These are phyloP conservation scores for Tetragonula carbonaria DNA, from an alignment of 2,888 invertebrate species.

Conservation along the genomic window DNA sequence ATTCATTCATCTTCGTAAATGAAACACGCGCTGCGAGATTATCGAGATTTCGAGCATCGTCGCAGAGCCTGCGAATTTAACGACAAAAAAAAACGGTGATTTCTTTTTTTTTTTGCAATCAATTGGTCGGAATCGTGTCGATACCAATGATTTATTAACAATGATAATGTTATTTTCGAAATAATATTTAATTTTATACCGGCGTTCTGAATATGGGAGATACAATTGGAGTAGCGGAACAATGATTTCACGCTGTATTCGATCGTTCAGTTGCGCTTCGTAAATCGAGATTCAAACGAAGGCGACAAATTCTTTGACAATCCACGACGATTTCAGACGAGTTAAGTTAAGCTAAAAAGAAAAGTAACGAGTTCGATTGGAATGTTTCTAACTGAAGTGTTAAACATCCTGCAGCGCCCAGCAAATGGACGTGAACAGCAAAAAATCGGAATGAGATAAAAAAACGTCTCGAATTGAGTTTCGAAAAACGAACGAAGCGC, in stretches of 20 bases:
- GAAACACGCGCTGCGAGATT: background rate
- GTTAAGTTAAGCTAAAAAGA: no score
- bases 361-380: no score
- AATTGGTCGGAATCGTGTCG: slow-evolving; percentile 1
- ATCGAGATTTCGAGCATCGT: background rate
- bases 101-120: slow-evolving; percentile 7
- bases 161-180: no score
- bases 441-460: background rate
- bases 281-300: background rate
- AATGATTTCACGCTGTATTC: background rate
- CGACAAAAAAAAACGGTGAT: background rate
- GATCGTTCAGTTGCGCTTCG: background rate
- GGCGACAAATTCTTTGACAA: background rate
- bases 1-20: slow-evolving; percentile 8
- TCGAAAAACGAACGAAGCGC: background rate
- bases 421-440: background rate
- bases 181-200: no score
- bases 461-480: background rate
- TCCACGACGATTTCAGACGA: no score
- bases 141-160: no score
- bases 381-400: no score
- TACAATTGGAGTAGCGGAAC: no score
- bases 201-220: no score
- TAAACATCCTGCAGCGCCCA: background rate
- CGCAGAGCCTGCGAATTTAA: background rate